Base-by-base conservation (phyloP, 1,140 invertebrate species). In the Diorhabda sublineata region DNA sequence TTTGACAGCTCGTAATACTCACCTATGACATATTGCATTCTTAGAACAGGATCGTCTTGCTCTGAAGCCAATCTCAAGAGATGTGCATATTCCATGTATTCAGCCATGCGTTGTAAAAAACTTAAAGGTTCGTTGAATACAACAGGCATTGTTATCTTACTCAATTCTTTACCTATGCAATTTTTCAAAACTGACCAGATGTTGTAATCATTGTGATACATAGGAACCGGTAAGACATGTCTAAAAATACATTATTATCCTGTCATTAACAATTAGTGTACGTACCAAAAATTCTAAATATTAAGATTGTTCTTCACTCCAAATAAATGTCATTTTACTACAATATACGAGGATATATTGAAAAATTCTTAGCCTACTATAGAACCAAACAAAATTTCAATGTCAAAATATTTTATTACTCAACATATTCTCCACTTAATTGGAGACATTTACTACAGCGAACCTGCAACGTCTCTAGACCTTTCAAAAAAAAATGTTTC, bases 141-240 rank as follows among this genome's bases (percentile, higher is more conserved):
- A 56, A 98, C 94, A 44, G 97, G 97, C 95, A 98, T 98, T 5
- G 96, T 95, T 76, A 98, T 97, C 84, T 98, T 97, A 75, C 94
- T 96, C 62, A 98, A 84, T 81, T 98, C 96, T 85, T 97, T 97
- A 74, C 96, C 95, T 75, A 98, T 92, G 77, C 94, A 96, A 81
- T 94, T 93, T 83, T 95, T 96, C 72, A 98, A 83, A 71, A 97
- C 93, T 67, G 94, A 95, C 94, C 95, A 98, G 63, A 98, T 88
- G 81, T 93, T 96, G 83, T 96, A 92, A 83, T 98, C 94, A 81
- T 90, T 91, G 67, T 91, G 86, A 80, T 93, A 92, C 88, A 95
- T 95, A 70, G 90, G 88, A 75, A 90, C 92, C 78, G 95, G 95
- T 75, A 97, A 87, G 43, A 76, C 70, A 66, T 75, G 75, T 68